Conservation (phyloP, 2,113 vertebrate species). For the Ramphastos sulfuratus region DNA sequence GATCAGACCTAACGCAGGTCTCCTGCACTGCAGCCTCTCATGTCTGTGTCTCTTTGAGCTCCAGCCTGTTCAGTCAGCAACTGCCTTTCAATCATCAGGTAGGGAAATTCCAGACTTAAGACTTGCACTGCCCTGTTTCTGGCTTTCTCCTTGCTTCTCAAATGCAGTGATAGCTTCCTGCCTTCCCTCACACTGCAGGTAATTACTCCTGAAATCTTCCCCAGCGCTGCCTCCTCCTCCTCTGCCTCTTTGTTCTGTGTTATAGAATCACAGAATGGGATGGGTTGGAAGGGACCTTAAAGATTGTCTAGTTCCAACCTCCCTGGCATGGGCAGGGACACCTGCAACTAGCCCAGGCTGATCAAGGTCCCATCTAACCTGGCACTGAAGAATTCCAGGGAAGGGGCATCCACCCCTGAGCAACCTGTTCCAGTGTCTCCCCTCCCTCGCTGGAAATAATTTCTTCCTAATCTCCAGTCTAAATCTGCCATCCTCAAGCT, state of each 20-base stretch:
- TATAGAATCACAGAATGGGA: no score
- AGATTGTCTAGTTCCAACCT: no score
- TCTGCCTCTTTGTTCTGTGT: not conserved
- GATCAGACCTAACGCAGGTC: accelerated
- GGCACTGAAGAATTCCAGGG: no score
- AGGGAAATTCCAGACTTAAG: not conserved
- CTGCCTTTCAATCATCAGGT: not conserved
- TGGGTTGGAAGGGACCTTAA: no score
- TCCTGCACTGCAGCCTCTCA: not conserved
- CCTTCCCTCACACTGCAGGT: not conserved
- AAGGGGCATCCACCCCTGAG: no score
- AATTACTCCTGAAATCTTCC: not conserved
- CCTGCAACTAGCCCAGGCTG: no score
- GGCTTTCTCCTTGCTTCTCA: not conserved
- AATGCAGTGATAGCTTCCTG: not conserved
- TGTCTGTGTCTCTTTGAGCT: not conserved
- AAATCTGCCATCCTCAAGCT: no score
- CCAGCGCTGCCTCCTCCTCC: not conserved
- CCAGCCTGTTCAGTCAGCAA: not conserved
- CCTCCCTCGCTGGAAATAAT: no score
- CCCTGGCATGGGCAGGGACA: no score
- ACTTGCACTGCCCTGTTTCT: not conserved
- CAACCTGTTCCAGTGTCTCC: no score
- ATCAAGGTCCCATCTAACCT: no score
- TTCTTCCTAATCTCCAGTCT: no score